phyloP scores from a whole-genome alignment of 2,797 vertebrate species.

The Lithobates pipiens region DNA sequence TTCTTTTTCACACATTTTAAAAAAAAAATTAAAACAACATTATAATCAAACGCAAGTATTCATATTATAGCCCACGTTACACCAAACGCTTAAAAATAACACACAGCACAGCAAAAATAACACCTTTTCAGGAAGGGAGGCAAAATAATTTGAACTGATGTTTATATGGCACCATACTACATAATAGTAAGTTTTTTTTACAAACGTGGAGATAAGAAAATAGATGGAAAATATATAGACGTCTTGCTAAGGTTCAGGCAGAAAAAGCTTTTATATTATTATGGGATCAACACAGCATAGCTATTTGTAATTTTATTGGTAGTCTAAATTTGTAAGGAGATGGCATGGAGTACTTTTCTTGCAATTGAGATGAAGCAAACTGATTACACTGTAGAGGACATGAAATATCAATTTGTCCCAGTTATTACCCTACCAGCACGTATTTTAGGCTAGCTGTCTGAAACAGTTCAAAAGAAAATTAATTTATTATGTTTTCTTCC shows the following conservation, averaged over 20 bases:
- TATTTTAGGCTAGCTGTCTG: constrained; percentile 57
- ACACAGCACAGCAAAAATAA: constrained; percentile 7
- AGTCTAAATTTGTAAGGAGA: constrained; percentile 61
- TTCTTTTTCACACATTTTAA: too few species aligned
- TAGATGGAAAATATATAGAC: constrained; percentile 60
- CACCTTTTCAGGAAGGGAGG: constrained; percentile 11
- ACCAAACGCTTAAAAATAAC: neutral
- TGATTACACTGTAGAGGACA: constrained; percentile 59
- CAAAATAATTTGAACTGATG: constrained; percentile 29
- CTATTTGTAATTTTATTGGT: constrained; percentile 63
- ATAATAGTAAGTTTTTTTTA: constrained; percentile 52
- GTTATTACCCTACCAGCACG: constrained; percentile 62
- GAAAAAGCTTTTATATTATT: constrained; percentile 62
- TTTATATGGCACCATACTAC: constrained; percentile 41
- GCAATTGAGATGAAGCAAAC: constrained; percentile 59
- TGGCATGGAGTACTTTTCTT: constrained; percentile 58
- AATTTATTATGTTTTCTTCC: constrained; percentile 60
- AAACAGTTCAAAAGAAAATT: constrained; percentile 58
- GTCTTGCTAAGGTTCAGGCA: constrained; percentile 53
- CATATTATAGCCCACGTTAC: neutral
- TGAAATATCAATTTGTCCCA: constrained; percentile 62
- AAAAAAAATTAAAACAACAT: too few species aligned
- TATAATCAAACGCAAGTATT: neutral
- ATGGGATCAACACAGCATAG: constrained; percentile 58
- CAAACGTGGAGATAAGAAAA: constrained; percentile 57